Evolutionary conservation across 2,888 invertebrate species (phyloP), one percentile per base, ranked within the genome.

Genomic region (Cerastis leucographa): DNA sequence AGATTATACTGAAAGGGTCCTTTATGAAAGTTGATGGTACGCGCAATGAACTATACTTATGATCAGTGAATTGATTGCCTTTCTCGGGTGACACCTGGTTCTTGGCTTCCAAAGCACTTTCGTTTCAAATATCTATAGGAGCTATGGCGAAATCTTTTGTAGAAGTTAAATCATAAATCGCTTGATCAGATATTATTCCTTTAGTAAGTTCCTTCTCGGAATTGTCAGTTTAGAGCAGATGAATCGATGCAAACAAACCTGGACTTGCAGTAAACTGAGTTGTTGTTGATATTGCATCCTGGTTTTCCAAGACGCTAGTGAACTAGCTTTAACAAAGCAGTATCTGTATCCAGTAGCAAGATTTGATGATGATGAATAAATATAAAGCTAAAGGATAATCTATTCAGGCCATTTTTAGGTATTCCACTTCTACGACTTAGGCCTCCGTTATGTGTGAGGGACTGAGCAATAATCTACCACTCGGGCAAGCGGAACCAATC

Each of bases 11-110:
- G 59, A 72, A 83, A 73, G 56, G 49, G 77, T 54, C 0, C 68
- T 44, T 59, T 70, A 82, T 51, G 77, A 76, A 82, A 85, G 83
- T 76, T 75, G 65, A 71, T 70, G 42, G 65, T 81, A 64, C 71
- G 61, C 40, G 66, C 29, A 65, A 22, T 61, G 29, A 72, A 65
- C 69, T 72, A 85, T 72, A 81, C n/a, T 70, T 64, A 62, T 29
- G 42, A 40, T 67, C 56, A 69, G 66, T 76, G 62, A 85, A 66
- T 85, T 56, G 62, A 62, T 76, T 51, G 61, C 19, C 56, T 83
- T 83, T 72, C 72, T 56, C 61, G 35, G 68, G 51, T 81, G 69
- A 29, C 76, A 68, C 61, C 35, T 64, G 35, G 76, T 81, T 65
- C 65, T 54, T 61, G 22, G 51, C 40, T 73, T 69, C 29, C 22